These are phyloP conservation scores for Colletes gigas DNA, from an alignment of 1,140 invertebrate species.

Conservation along the genomic window DNA sequence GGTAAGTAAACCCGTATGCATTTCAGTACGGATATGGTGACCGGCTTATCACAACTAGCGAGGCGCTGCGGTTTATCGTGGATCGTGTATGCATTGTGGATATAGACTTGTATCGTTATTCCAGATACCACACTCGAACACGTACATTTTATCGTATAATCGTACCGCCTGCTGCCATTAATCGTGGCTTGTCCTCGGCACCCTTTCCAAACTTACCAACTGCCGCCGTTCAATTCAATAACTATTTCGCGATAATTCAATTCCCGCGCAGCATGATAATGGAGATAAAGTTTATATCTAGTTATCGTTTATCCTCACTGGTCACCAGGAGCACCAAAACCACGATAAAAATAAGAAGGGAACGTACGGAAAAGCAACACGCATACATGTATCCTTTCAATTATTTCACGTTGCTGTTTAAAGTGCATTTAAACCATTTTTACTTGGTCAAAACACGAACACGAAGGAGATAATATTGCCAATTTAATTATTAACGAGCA, in stretches of 20 bases:
- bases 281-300: not conserved
- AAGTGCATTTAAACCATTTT: no score
- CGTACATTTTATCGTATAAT: not conserved
- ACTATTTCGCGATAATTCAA: not conserved
- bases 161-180: not conserved
- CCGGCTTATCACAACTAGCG: not conserved
- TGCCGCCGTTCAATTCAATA: not conserved
- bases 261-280: not conserved
- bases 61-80: constrained; percentile 18
- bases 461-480: no score
- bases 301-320: not conserved
- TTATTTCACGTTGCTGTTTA: no score
- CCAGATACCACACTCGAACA: constrained; percentile 2
- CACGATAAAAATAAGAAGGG: not conserved
- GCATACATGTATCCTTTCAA: no score
- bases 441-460: no score
- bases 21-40: not conserved
- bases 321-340: not conserved
- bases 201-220: not conserved
- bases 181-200: not conserved
- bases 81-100: constrained; percentile 10
- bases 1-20: not conserved
- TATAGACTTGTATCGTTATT: constrained; percentile 1
- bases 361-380: no score
- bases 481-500: no score